Conservation (phyloP, 2,113 vertebrate species). For the Channa maculata region DNA sequence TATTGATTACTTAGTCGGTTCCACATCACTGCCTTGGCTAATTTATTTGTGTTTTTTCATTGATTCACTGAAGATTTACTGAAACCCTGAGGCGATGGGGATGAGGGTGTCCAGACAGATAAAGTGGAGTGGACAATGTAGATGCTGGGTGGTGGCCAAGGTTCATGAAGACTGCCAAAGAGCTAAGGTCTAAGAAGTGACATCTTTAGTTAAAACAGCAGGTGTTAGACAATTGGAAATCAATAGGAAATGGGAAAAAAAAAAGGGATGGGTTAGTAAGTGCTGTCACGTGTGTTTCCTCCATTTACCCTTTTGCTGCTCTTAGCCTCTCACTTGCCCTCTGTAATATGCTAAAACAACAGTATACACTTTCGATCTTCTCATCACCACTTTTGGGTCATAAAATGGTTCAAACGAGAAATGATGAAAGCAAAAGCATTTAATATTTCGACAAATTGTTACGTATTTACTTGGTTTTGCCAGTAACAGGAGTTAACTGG, state of each 20-base stretch:
- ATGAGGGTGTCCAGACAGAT: slow-evolving; percentile 1
- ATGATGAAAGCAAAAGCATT: background rate
- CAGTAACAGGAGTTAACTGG: too few relatives aligned
- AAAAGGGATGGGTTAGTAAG: background rate
- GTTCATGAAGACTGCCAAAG: background rate
- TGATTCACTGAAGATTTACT: slow-evolving; percentile 35
- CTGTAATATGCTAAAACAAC: too few relatives aligned
- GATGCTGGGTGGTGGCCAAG: background rate
- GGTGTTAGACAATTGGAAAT: slow-evolving; percentile 2
- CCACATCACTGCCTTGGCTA: background rate
- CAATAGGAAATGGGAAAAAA: background rate
- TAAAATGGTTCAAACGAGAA: background rate
- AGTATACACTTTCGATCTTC: too few relatives aligned
- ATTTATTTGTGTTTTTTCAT: slow-evolving; percentile 30
- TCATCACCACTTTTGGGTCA: too few relatives aligned
- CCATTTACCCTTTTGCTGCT: background rate
- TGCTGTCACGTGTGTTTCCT: too few relatives aligned
- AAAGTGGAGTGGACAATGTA: background rate
- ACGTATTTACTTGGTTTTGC: background rate
- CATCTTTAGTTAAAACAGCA: slow-evolving; percentile 7
- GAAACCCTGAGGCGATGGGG: slow-evolving; percentile 19
- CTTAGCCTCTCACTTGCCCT: too few relatives aligned
- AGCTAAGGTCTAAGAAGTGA: background rate
- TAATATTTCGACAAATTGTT: background rate
- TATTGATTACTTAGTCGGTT: slow-evolving; percentile 41